Percentiles rank a stretch among this genome's conserved stretches.
phyloP scores from a whole-genome alignment of 2,113 vertebrate species.

The Apistogramma diplotaenia region DNA sequence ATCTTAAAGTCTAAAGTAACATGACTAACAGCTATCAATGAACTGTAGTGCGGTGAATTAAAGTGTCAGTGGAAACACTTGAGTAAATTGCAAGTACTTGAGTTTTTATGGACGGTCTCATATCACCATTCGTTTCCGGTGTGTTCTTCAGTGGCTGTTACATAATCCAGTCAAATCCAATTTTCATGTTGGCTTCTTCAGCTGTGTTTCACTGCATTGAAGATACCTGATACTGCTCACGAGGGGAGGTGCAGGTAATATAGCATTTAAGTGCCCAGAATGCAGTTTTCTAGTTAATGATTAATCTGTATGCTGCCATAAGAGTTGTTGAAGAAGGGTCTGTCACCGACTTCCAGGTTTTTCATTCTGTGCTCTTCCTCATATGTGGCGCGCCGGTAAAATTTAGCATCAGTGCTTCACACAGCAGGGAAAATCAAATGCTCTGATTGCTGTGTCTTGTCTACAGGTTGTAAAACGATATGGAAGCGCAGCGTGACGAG shows the following conservation, averaged over 20 bases:
- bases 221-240: background rate
- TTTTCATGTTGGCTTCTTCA: background rate
- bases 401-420: background rate
- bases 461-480: slow-evolving; percentile 33
- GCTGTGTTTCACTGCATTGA: background rate
- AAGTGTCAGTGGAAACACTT: background rate
- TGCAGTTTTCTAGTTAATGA: slow-evolving; percentile 48
- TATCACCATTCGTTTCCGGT: too few species aligned
- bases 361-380: background rate
- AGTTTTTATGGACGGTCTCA: background rate
- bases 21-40: background rate
- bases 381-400: background rate
- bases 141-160: background rate
- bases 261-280: background rate
- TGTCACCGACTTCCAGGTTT: background rate
- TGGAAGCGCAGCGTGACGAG: slow-evolving; percentile 38
- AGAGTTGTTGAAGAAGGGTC: slow-evolving; percentile 20
- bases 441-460: background rate
- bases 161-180: background rate
- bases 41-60: background rate
- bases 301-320: slow-evolving; percentile 40
- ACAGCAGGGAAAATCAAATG: background rate
- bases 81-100: background rate
- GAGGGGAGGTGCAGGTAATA: background rate
- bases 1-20: background rate